A percentile compares a stretch with the other conserved stretches of the same genome.
Conservation (phyloP, 2,113 vertebrate genomes). For the Kobus ellipsiprymnus region DNA sequence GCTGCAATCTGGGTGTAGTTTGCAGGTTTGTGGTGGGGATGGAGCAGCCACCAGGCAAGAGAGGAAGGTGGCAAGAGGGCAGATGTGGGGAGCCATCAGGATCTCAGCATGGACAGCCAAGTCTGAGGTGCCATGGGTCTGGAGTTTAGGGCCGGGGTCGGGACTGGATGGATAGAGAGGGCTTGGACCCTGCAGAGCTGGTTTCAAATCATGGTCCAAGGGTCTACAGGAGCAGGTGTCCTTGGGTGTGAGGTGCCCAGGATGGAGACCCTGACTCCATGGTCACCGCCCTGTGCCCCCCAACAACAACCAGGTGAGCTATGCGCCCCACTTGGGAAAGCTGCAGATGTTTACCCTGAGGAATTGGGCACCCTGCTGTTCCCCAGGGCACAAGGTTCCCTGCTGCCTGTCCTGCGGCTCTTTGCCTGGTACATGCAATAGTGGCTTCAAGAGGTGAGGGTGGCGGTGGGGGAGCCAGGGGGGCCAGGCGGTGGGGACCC, state of each 20-base stretch:
- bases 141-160: background rate
- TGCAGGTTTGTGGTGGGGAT: background rate
- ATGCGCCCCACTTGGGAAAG: slow-evolving; percentile 79
- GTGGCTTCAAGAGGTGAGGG: slow-evolving; percentile 83
- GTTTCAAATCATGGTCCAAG: no score
- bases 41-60: background rate
- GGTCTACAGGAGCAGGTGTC: background rate
- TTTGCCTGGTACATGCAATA: slow-evolving; percentile 86
- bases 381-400: slow-evolving; percentile 51
- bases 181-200: background rate
- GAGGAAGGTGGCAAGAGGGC: background rate
- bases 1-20: no score
- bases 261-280: background rate
- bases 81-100: no score
- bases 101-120: background rate
- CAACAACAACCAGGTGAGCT: slow-evolving; percentile 81
- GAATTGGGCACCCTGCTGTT: slow-evolving; percentile 80
- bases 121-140: background rate
- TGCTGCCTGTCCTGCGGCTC: slow-evolving; percentile 85
- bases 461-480: accelerated
- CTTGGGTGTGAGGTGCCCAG: accelerated
- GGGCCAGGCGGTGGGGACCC: no score
- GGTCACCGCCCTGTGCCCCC: accelerated
- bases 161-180: background rate
- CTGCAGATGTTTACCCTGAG: slow-evolving; percentile 80